Evolutionary conservation across 2,888 invertebrate species (phyloP).

Genomic region (Limnephilus marmoratus): DNA sequence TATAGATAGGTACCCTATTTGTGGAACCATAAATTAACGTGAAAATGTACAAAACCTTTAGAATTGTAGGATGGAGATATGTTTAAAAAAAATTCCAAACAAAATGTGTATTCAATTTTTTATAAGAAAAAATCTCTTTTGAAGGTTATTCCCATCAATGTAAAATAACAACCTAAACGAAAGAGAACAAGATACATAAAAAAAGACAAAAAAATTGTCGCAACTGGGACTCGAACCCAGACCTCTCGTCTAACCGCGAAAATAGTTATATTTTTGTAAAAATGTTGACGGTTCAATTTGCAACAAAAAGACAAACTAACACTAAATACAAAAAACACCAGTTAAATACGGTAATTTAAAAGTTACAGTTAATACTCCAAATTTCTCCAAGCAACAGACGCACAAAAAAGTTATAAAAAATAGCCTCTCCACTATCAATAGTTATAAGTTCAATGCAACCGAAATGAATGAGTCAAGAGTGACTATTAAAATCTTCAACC

Average conservation of each 20-base stretch:
- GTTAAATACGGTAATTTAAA: background rate
- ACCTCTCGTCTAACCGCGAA: no score
- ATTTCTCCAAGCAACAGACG: background rate
- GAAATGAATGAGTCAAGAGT: conserved; percentile 56
- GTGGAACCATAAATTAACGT: background rate
- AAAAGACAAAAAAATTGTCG: no score
- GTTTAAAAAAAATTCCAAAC: background rate
- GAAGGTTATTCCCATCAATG: no score
- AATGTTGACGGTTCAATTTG: no score
- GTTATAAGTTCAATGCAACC: background rate
- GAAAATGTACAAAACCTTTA: background rate
- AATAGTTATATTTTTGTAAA: no score
- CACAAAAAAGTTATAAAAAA: background rate
- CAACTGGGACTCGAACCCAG: no score
- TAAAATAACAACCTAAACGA: no score
- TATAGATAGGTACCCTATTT: background rate
- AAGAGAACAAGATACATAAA: no score
- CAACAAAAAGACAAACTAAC: no score
- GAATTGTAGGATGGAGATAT: background rate
- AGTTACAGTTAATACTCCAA: background rate
- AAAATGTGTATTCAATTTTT: no score
- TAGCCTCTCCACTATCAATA: background rate
- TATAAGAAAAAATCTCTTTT: no score
- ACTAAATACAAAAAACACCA: background rate
- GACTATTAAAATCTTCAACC: conserved; percentile 63